These are phyloP conservation scores for Columbina picui DNA, from an alignment of 2,113 vertebrate genomes.

Conservation along the genomic window DNA sequence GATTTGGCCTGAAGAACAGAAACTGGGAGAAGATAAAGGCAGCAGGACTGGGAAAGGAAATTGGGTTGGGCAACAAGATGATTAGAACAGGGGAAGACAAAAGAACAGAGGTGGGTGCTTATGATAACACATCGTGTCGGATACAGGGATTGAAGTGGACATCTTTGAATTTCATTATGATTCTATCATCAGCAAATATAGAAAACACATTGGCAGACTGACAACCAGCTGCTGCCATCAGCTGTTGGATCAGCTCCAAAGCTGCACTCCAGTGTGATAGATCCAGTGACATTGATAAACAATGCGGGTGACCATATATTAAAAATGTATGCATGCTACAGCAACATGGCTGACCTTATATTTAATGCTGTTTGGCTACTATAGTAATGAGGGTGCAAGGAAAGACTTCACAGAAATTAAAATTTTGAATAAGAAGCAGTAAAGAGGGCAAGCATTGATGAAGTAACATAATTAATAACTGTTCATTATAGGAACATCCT, in stretches of 20 bases:
- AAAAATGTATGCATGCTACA: neutral
- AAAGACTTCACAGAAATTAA: neutral
- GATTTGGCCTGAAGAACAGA: neutral
- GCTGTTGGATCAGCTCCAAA: neutral
- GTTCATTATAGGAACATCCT: neutral
- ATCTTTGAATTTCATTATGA: neutral
- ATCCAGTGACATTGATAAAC: neutral
- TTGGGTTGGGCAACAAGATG: neutral
- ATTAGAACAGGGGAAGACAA: neutral
- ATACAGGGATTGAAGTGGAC: neutral
- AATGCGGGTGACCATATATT: neutral
- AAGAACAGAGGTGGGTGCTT: neutral
- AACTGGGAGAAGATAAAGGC: neutral
- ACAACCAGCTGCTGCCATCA: neutral
- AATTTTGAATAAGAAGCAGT: neutral
- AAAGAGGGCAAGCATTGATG: neutral
- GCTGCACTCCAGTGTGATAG: neutral
- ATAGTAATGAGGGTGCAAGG: neutral
- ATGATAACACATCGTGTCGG: neutral
- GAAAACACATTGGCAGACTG: neutral
- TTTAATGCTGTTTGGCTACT: neutral
- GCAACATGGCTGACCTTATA: neutral
- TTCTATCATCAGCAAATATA: neutral
- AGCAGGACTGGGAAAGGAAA: neutral
- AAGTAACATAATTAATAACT: neutral